Evolutionary conservation across 2,888 invertebrate genomes (phyloP).

Genomic region (Epinotia bilunana): DNA sequence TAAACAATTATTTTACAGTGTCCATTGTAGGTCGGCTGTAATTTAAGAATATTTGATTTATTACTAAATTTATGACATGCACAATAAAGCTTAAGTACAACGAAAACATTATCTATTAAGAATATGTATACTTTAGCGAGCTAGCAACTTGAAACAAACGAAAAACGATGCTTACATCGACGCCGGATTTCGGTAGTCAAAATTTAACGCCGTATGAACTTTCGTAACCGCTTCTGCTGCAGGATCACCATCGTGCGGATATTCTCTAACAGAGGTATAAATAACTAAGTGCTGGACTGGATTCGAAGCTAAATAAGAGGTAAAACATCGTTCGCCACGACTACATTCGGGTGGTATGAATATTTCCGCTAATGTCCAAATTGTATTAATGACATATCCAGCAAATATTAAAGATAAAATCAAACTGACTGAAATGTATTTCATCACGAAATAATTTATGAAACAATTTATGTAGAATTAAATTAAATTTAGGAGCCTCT

Average conservation of each 20-base stretch:
- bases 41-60: too few relatives aligned
- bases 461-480: constrained; percentile 1
- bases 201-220: constrained; percentile 85
- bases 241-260: constrained; percentile 82
- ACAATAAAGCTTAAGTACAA: too few relatives aligned
- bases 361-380: constrained; percentile 90
- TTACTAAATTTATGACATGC: too few relatives aligned
- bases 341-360: constrained; percentile 89
- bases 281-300: constrained; percentile 89
- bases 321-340: constrained; percentile 86
- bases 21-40: too few relatives aligned
- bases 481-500: constrained; percentile 10
- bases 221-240: constrained; percentile 75
- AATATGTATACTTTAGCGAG: neutral
- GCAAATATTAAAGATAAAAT: constrained; percentile 87
- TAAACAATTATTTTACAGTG: too few relatives aligned
- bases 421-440: constrained; percentile 85
- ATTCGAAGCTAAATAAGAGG: constrained; percentile 87
- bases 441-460: constrained; percentile 59
- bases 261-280: constrained; percentile 86
- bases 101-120: neutral
- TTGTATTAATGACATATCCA: constrained; percentile 88
- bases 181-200: constrained; percentile 85
- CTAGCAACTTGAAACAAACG: neutral
- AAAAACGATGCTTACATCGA: constrained; percentile 63